Evolutionary conservation across 1,140 invertebrate species (phyloP).

Genomic region (Pogonognathellus flavescens): DNA sequence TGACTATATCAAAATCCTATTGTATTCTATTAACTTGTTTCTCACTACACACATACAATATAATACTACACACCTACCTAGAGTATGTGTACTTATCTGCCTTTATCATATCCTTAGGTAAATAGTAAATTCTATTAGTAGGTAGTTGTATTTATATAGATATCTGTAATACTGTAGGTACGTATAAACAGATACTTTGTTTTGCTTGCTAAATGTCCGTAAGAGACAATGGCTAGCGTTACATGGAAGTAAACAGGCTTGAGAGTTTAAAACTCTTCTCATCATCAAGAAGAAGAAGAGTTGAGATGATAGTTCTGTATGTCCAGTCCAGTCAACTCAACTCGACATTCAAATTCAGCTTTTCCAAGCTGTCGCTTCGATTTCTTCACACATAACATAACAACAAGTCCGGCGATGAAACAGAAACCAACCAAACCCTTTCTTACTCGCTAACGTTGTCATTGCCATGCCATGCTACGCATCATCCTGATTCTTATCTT

Average conservation of each 20-base stretch:
- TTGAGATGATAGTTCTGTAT: background rate
- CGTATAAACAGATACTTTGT: too few species aligned
- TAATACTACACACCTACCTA: too few species aligned
- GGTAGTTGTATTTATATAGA: background rate
- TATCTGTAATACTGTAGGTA: too few species aligned
- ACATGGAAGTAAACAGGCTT: too few species aligned
- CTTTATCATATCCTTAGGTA: background rate
- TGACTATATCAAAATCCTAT: conserved; percentile 21
- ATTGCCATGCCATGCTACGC: conserved; percentile 17
- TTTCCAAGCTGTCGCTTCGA: conserved; percentile 51
- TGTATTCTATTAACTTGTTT: conserved; percentile 1
- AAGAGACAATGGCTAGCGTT: too few species aligned
- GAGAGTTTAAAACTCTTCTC: too few species aligned
- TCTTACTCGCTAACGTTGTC: conserved; percentile 18
- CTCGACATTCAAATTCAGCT: conserved; percentile 33
- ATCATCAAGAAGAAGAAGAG: too few species aligned
- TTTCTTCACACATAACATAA: conserved; percentile 56
- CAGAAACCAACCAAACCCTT: conserved; percentile 53
- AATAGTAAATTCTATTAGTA: background rate
- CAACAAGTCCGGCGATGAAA: conserved; percentile 55
- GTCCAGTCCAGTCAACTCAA: conserved; percentile 14
- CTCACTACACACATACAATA: background rate
- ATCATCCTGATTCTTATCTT: conserved; percentile 53
- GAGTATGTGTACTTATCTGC: background rate
- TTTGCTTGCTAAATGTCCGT: too few species aligned